Conservation (phyloP, 2,797 vertebrate genomes). For the Melanotaenia pygmaea region DNA sequence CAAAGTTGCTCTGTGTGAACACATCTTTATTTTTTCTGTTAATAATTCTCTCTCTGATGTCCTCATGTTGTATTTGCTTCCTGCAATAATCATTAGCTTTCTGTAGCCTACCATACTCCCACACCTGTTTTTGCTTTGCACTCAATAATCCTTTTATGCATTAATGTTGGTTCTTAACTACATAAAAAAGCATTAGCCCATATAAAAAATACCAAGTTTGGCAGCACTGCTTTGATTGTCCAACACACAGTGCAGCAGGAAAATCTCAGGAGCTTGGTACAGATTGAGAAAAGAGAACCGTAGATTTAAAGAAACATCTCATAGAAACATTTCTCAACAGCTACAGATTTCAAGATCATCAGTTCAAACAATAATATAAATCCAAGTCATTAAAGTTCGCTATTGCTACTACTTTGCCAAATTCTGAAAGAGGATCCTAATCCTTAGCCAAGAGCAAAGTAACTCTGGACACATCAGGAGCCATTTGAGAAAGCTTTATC, state of each 20-base stretch:
- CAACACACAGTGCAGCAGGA: not conserved
- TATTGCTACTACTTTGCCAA: constrained; percentile 2
- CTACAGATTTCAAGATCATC: constrained; percentile 2
- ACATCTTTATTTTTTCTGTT: constrained; percentile 1
- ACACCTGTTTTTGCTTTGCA: constrained; percentile 22
- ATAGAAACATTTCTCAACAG: not conserved
- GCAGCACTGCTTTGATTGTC: not conserved
- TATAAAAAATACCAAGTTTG: not conserved
- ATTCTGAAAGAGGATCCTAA: not conserved
- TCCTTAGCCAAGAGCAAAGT: not conserved
- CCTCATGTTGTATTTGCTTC: constrained; percentile 1
- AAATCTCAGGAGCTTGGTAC: not conserved
- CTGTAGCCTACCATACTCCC: constrained; percentile 20
- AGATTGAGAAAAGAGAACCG: too few species aligned
- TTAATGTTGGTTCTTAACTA: too few species aligned
- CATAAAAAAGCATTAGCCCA: not conserved
- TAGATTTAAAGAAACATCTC: too few species aligned
- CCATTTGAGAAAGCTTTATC: too few species aligned
- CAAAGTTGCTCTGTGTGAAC: constrained; percentile 5
- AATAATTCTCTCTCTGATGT: not conserved
- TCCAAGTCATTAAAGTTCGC: not conserved
- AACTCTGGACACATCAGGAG: too few species aligned
- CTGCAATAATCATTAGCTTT: constrained; percentile 19
- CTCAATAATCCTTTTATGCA: not conserved
- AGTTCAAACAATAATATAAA: not conserved